Evolutionary conservation across 2,113 vertebrate species (phyloP).

Genomic region (Pelecanus crispus): DNA sequence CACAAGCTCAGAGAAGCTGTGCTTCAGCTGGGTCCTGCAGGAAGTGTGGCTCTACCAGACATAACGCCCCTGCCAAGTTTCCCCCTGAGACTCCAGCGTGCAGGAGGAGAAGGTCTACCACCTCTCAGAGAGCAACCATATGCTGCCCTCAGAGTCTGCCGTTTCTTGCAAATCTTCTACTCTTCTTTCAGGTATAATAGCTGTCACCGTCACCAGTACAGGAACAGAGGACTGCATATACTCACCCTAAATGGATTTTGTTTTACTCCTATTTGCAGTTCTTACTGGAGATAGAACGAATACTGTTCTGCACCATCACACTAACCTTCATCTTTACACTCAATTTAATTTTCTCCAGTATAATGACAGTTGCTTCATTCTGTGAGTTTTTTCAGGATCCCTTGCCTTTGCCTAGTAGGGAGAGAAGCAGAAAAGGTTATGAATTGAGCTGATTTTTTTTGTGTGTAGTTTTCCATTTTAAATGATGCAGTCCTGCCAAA

Average conservation of each 20-base stretch:
- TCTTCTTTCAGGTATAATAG: neutral
- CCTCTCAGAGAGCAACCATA: neutral
- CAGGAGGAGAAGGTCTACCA: neutral
- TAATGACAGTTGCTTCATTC: neutral
- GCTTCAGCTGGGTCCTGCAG: neutral
- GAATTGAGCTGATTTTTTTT: neutral
- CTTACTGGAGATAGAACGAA: neutral
- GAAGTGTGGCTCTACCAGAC: neutral
- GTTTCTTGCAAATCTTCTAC: neutral
- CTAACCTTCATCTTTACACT: neutral
- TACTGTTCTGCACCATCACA: neutral
- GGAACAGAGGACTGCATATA: neutral
- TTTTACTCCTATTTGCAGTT: neutral
- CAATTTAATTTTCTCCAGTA: neutral
- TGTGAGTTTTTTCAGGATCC: neutral
- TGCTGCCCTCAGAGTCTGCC: neutral
- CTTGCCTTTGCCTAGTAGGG: neutral
- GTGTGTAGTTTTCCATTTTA: neutral
- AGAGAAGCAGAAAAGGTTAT: neutral
- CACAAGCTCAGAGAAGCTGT: neutral
- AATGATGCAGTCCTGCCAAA: neutral
- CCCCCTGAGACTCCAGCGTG: neutral
- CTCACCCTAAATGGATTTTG: neutral
- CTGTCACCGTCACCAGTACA: neutral
- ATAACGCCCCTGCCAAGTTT: neutral